phyloP scores from a whole-genome alignment of 2,113 vertebrate genomes.

The Arenaria interpres region DNA sequence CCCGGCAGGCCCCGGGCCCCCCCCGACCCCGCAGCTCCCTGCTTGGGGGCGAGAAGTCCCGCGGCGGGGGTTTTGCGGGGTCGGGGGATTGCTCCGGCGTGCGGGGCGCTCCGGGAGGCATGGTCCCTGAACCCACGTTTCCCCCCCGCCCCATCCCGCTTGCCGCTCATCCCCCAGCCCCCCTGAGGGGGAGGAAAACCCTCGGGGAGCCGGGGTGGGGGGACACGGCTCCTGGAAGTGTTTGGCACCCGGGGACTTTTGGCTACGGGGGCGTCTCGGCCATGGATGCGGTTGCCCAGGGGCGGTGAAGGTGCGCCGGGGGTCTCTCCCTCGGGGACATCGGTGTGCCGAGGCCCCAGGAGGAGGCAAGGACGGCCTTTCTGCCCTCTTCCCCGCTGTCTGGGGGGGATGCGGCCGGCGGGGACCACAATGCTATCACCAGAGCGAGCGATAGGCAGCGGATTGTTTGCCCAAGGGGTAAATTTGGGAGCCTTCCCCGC shows the following conservation, averaged over 20 bases:
- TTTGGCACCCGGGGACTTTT: neutral
- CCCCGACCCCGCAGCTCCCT: neutral
- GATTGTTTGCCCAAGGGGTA: conserved; percentile 79
- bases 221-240: neutral
- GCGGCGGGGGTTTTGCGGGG: accelerated
- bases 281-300: neutral
- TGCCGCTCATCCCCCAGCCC: neutral
- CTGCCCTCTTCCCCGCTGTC: neutral
- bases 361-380: neutral
- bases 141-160: accelerated
- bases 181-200: neutral
- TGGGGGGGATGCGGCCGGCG: conserved; percentile 45
- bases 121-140: neutral
- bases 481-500: conserved; percentile 61
- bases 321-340: neutral
- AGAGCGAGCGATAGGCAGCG: conserved; percentile 51
- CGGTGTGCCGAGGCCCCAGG: neutral
- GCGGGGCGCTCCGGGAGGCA: neutral
- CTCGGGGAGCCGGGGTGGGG: accelerated
- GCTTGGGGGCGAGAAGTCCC: neutral
- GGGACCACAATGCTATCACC: conserved; percentile 67
- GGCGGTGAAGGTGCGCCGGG: neutral
- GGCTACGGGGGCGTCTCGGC: neutral
- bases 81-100: too few relatives aligned
- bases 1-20: too few relatives aligned